Evolutionary conservation across 1,140 invertebrate genomes (phyloP).

Genomic region (Megalonaias nervosa): DNA sequence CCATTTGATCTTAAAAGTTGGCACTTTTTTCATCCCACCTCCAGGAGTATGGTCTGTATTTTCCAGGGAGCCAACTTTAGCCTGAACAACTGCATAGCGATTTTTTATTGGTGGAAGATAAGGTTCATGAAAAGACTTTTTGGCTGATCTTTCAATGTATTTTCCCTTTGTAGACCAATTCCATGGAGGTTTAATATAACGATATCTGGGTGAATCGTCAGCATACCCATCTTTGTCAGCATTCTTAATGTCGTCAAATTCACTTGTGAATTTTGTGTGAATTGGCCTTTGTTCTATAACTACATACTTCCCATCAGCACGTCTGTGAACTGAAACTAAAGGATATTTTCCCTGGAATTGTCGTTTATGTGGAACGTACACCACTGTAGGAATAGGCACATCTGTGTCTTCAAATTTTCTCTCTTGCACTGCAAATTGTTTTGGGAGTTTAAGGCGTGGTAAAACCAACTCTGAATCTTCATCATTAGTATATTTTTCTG

Average conservation of each 20-base stretch:
- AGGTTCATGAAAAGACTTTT: slow-evolving; percentile 43
- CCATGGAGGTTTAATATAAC: slow-evolving; percentile 44
- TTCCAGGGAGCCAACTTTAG: slow-evolving; percentile 57
- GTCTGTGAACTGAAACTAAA: slow-evolving; percentile 49
- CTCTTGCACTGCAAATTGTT: slow-evolving; percentile 1
- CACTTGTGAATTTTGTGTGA: slow-evolving; percentile 38
- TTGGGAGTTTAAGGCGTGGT: too few species aligned
- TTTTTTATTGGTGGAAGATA: slow-evolving; percentile 45
- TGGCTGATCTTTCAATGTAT: slow-evolving; percentile 42
- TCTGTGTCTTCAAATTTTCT: slow-evolving; percentile 31
- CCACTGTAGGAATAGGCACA: slow-evolving; percentile 36
- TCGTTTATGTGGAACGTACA: slow-evolving; percentile 45
- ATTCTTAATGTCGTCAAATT: slow-evolving; percentile 7
- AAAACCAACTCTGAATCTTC: too few species aligned
- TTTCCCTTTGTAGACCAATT: slow-evolving; percentile 44
- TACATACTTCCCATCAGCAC: slow-evolving; percentile 54
- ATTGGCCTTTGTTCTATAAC: slow-evolving; percentile 55
- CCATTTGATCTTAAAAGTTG: slow-evolving; percentile 89
- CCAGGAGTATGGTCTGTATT: slow-evolving; percentile 54
- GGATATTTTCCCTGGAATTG: slow-evolving; percentile 40
- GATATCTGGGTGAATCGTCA: slow-evolving; percentile 26
- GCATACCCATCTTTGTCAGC: slow-evolving; percentile 19
- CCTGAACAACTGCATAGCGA: slow-evolving; percentile 30
- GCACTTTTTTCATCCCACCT: slow-evolving; percentile 59
- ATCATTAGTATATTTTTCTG: too few species aligned